Conservation (phyloP, 1,140 invertebrate species). For the Batillaria attramentaria region DNA sequence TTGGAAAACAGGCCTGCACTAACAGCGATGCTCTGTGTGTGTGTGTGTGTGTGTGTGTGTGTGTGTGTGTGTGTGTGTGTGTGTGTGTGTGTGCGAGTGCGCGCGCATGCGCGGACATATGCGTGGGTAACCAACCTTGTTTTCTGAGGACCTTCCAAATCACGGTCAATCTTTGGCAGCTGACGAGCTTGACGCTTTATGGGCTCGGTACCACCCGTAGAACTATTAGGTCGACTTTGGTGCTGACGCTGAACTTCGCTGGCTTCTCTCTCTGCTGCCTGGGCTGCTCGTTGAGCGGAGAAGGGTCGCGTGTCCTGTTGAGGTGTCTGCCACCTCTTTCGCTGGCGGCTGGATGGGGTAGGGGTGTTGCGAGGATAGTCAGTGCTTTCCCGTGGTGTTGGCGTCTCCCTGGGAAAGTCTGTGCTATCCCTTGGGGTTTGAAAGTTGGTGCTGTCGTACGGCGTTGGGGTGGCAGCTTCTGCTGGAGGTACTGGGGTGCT, state of each 20-base stretch:
- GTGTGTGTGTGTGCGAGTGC: no score
- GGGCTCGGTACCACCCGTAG: slow-evolving; percentile 14
- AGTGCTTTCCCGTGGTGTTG: no score
- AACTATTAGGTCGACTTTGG: slow-evolving; percentile 29
- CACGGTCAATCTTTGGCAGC: background rate
- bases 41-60: no score
- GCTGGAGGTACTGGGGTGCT: slow-evolving; percentile 5
- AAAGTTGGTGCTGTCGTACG: background rate
- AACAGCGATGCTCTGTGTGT: no score
- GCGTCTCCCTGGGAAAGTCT: no score
- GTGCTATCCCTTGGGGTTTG: no score
- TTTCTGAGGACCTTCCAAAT: background rate
- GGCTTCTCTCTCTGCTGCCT: background rate
- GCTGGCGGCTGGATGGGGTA: slow-evolving; percentile 1
- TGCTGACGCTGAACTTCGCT: background rate
- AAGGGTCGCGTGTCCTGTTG: background rate
- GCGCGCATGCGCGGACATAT: no score
- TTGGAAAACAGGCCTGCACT: no score
- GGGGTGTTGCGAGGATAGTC: no score
- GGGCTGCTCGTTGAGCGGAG: background rate
- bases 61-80: no score
- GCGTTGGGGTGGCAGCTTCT: slow-evolving; percentile 6
- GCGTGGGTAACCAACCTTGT: background rate
- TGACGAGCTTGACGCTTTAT: background rate
- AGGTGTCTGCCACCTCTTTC: background rate